A percentile compares a stretch with the other conserved stretches of the same genome.
These are phyloP conservation scores for Abramis brama DNA, from an alignment of 2,113 vertebrate species.

Conservation along the genomic window DNA sequence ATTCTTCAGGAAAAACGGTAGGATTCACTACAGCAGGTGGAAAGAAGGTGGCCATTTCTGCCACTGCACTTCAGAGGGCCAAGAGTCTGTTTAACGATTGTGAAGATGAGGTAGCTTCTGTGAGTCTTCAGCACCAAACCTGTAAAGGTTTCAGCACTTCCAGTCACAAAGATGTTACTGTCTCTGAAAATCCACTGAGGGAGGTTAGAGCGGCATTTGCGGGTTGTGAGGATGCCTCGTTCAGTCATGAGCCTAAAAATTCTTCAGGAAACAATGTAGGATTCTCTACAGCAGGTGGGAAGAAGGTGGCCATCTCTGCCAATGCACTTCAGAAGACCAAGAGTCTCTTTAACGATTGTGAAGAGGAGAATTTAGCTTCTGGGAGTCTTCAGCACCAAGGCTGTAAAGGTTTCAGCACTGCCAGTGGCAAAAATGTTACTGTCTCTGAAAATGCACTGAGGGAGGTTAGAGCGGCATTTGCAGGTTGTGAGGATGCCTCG, in stretches of 20 bases:
- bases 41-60: constrained; percentile 59
- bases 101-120: constrained; percentile 51
- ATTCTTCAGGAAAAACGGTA: neutral
- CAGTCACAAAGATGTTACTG: constrained; percentile 74
- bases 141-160: constrained; percentile 80
- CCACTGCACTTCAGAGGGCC: constrained; percentile 56
- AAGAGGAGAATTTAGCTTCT: constrained; percentile 47
- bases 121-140: constrained; percentile 7
- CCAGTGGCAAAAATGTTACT: constrained; percentile 76
- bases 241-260: neutral
- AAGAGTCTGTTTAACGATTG: constrained; percentile 75
- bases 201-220: neutral
- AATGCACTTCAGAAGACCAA: constrained; percentile 58
- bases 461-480: neutral
- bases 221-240: neutral
- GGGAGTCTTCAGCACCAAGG: constrained; percentile 1
- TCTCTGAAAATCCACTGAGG: neutral
- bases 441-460: neutral
- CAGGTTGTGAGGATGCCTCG: neutral
- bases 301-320: constrained; percentile 59
- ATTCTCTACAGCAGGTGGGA: constrained; percentile 62
- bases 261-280: neutral
- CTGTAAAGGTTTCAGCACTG: constrained; percentile 79
- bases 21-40: constrained; percentile 61
- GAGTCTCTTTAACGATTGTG: constrained; percentile 74